Conservation (phyloP, 2,888 invertebrate species). For the Plusia festucae region DNA sequence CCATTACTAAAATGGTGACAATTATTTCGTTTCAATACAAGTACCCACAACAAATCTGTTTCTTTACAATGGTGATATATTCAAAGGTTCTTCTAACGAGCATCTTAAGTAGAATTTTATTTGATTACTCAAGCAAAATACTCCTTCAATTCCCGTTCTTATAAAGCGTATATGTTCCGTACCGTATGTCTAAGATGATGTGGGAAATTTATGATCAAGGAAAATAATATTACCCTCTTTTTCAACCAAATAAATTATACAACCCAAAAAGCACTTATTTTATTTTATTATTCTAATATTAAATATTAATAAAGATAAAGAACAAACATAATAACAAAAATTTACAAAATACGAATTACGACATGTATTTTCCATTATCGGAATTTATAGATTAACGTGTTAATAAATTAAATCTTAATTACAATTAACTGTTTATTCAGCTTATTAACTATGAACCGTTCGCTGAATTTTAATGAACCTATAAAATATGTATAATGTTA, state of each 20-base stretch:
- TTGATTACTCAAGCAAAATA: not conserved
- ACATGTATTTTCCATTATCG: conserved; percentile 7
- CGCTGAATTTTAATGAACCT: conserved; percentile 31
- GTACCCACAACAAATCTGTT: too few species aligned
- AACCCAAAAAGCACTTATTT: not conserved
- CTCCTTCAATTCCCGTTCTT: too few species aligned
- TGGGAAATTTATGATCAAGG: not conserved
- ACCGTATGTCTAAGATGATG: not conserved
- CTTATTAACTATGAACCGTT: conserved; percentile 29
- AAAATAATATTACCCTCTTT: not conserved
- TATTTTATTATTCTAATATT: not conserved
- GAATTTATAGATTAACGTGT: conserved; percentile 24
- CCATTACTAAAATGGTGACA: too few species aligned
- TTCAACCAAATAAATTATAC: not conserved
- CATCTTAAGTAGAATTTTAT: not conserved
- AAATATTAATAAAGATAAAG: not conserved
- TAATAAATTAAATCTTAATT: conserved; percentile 39
- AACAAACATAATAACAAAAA: not conserved
- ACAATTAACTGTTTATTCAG: conserved; percentile 25
- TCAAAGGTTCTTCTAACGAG: too few species aligned
- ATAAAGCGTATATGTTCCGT: not conserved
- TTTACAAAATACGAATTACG: not conserved
- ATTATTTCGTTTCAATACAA: too few species aligned
- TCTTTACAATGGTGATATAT: not conserved
- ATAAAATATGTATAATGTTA: conserved; percentile 37